Percentiles rank a stretch among this genome's conserved stretches.
Evolutionary conservation across 2,797 vertebrate species (phyloP).

Genomic region (Sebastes diaconus): DNA sequence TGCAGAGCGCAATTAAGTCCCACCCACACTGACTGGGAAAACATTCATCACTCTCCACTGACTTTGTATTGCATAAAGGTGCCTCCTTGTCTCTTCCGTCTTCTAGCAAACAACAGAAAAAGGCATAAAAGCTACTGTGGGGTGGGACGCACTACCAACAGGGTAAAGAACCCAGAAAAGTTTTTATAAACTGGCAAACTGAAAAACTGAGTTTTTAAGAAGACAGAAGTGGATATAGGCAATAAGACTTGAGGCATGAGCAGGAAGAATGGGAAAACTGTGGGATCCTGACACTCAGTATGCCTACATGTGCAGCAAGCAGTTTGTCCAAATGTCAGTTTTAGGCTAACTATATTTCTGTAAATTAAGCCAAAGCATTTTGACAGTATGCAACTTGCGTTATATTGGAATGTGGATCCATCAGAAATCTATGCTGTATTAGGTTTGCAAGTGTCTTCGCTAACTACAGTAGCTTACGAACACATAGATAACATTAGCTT

Average conservation of each 20-base stretch:
- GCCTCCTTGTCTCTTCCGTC: background rate
- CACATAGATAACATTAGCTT: background rate
- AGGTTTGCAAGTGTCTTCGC: background rate
- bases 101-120: background rate
- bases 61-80: background rate
- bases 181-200: background rate
- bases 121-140: background rate
- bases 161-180: background rate
- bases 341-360: too few species aligned
- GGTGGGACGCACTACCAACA: background rate
- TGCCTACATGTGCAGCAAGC: too few species aligned
- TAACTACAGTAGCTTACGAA: background rate
- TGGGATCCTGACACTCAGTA: too few species aligned
- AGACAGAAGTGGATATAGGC: background rate
- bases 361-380: background rate
- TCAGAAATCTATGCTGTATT: background rate
- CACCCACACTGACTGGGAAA: background rate
- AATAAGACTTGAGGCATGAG: too few species aligned
- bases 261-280: too few species aligned
- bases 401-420: background rate
- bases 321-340: too few species aligned
- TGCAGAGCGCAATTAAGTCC: background rate
- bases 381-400: background rate
- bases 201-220: background rate
- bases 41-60: background rate